Base-by-base conservation (phyloP, 92 coral and sea anemone genomes). In the Epizoanthus stellaris region DNA sequence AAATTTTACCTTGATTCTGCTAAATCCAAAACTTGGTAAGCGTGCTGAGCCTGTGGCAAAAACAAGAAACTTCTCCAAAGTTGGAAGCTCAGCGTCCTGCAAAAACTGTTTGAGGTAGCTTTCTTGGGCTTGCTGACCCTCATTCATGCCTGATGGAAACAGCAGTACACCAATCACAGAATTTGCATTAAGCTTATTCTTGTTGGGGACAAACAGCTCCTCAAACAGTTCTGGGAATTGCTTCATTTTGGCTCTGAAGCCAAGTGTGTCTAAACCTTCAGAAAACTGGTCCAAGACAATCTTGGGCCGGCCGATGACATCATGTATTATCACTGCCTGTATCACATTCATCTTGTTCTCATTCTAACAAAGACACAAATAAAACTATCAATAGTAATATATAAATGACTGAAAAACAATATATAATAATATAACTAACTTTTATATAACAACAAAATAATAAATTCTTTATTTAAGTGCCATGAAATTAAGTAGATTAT, bases 11-110 rank as follows among this genome's bases (percentile, higher is more conserved):
- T 61, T 67, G 75, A 93, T 90, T 69, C 47, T 90, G 15, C 91
- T 84, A 68, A 93, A 56, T 6, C 92, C 92, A 88, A 80, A 90
- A 76, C 77, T 70, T 64, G 96, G 94, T 70, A 90, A 52, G 82
- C 80, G 17, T 47, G 94, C 60, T 56, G 96, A 73, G 0, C 94
- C 96, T 45, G 92, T 93, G 19, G 89, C 82, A 30, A 88, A 88
- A 42, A 77, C 77, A 5, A 88, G 87, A 30, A 87, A 84, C 56
- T 84, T 56, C 43, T 87, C 54, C 67, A 82, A 67, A 60, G 85
- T 75, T 56, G 65, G 85, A 76, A 59, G 82, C 72, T 65, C 70
- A 20, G 85, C 90, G 17, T 42, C 23, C 74, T 12, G 42, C 36
- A 87, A 73, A 38, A 71, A 86, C 14, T 75, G 70, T 61, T 81